Evolutionary conservation across 1,140 invertebrate species (phyloP).

Genomic region (Drosophila sp.): DNA sequence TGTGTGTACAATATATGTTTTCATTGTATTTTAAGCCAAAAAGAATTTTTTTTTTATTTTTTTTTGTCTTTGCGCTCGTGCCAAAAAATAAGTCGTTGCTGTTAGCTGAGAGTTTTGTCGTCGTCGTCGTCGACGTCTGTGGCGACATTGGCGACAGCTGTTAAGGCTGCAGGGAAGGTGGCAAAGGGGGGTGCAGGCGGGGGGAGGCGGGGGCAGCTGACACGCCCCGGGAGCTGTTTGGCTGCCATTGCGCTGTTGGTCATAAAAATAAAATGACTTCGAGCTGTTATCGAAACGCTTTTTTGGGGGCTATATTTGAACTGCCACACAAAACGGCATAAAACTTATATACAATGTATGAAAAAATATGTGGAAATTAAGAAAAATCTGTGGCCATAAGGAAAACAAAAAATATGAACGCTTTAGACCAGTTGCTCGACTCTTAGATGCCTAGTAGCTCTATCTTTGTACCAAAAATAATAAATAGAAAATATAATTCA

Average conservation of each 20-base stretch:
- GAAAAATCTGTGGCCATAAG: slow-evolving; percentile 61
- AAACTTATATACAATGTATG: slow-evolving; percentile 45
- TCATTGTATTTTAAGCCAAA: slow-evolving; percentile 79
- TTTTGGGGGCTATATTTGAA: slow-evolving; percentile 26
- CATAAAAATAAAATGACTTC: slow-evolving; percentile 77
- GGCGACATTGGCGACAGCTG: slow-evolving; percentile 76
- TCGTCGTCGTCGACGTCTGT: slow-evolving; percentile 29
- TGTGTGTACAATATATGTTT: slow-evolving; percentile 68
- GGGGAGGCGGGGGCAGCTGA: not conserved
- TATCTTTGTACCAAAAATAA: too few species aligned
- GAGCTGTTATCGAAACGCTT: slow-evolving; percentile 70
- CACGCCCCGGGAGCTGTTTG: slow-evolving; percentile 41
- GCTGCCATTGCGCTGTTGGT: slow-evolving; percentile 38
- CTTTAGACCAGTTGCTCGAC: not conserved
- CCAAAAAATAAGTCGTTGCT: slow-evolving; percentile 55
- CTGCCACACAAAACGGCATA: slow-evolving; percentile 45
- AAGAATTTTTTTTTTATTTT: slow-evolving; percentile 55
- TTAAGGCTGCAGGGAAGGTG: slow-evolving; percentile 23
- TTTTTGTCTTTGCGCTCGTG: slow-evolving; percentile 45
- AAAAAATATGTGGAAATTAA: slow-evolving; percentile 24
- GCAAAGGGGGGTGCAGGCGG: not conserved
- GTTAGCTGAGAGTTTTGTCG: slow-evolving; percentile 19
- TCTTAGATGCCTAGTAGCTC: too few species aligned
- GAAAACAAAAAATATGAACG: slow-evolving; percentile 12
- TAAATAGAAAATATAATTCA: slow-evolving; percentile 26